phyloP scores from a whole-genome alignment of 2,888 invertebrate species.

The Euproctis similis region DNA sequence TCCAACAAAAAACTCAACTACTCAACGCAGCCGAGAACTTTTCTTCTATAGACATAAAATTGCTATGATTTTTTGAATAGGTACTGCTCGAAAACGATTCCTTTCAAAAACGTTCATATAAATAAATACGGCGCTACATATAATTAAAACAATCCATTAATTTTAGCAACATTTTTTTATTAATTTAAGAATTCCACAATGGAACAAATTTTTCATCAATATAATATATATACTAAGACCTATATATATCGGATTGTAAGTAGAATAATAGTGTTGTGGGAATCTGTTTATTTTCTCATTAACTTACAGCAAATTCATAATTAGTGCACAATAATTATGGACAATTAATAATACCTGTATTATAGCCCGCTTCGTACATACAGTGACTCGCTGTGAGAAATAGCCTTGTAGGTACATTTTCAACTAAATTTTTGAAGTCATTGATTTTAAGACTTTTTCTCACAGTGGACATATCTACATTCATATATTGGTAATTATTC shows the following conservation, averaged over 20 bases:
- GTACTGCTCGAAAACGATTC: too few relatives aligned
- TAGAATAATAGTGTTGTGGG: slow-evolving; percentile 44
- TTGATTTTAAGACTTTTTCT: slow-evolving; percentile 14
- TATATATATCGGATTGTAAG: slow-evolving; percentile 60
- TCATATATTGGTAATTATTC: slow-evolving; percentile 9
- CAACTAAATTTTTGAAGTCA: slow-evolving; percentile 2
- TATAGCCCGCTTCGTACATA: slow-evolving; percentile 24
- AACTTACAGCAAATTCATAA: slow-evolving; percentile 30
- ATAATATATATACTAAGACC: slow-evolving; percentile 65
- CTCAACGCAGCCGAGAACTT: too few relatives aligned
- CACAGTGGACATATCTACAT: slow-evolving; percentile 15
- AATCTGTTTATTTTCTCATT: slow-evolving; percentile 31
- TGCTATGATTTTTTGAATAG: too few relatives aligned
- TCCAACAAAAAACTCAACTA: too few relatives aligned
- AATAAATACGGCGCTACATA: too few relatives aligned
- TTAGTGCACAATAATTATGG: slow-evolving; percentile 55
- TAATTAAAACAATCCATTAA: slow-evolving; percentile 40
- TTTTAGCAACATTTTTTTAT: slow-evolving; percentile 78
- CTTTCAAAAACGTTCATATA: too few relatives aligned
- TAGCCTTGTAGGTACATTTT: slow-evolving; percentile 8
- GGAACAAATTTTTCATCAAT: slow-evolving; percentile 69
- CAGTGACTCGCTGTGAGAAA: slow-evolving; percentile 24
- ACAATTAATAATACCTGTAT: slow-evolving; percentile 59
- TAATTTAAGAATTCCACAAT: slow-evolving; percentile 75
- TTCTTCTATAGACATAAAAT: too few relatives aligned